Base-by-base conservation (phyloP, 2,888 invertebrate genomes). In the Cerastoderma edule region DNA sequence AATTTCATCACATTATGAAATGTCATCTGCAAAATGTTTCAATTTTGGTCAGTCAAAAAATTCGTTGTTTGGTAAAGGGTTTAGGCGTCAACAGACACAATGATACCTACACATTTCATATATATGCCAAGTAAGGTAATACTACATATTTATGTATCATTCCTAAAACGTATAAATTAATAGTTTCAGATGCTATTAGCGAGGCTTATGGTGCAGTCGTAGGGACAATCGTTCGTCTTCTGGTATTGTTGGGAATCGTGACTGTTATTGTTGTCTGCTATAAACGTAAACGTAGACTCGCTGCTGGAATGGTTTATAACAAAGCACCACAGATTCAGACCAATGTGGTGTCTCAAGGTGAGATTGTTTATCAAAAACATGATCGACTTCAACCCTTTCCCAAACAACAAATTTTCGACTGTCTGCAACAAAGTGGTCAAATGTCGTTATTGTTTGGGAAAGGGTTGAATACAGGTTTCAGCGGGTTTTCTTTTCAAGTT, bases 251-350 rank as follows among this genome's bases (percentile, higher is more conserved):
- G 1, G 56, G 30, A 16, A 19, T 56, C n/a, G 56, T 32, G 3
- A 32, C 56, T 5, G 24, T 56, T 13, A 19, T 56, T 2, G 56
- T 56, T 19, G n/a, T 56, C 10, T 56, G 56, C n/a, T 56, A 32
- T 32, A 56, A 32, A 5, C 30, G 30, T 13, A 28, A 32, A 19
- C 22, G 24, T 30, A 28, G 56, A 3, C 28, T 28, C 19, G 56
- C 56, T 4, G 30, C 56, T 19, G 56, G 56, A 56, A 56, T 56
- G 56, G 56, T 56, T 10, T 28, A 32, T 27, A 30, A 30, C 32
- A 28, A 56, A 56, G 56, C 19, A 24, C 56, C 28, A 32, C 28
- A 13, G 32, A 28, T 30, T 28, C 32, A 56, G 5, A 56, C 56
- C 19, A 56, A 28, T 19, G 56, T 56, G 6, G 6, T 32, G 24